Evolutionary conservation across 2,888 invertebrate species (phyloP), one percentile per base, ranked within the genome.

Genomic region (Folsomia candida): DNA sequence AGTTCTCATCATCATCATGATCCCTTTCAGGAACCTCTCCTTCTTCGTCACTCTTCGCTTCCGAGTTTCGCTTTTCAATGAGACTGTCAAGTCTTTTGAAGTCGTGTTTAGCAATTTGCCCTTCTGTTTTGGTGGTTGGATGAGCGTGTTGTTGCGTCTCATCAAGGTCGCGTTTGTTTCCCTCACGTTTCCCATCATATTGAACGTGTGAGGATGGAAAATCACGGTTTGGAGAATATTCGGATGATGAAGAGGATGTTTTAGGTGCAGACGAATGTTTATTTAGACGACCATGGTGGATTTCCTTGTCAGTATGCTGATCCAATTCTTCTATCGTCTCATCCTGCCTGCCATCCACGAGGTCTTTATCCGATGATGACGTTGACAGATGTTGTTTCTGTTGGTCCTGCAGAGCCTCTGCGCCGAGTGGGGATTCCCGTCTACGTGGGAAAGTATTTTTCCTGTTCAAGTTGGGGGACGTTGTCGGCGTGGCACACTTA

Each of bases 71-170:
- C 61, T 73, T 69, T 62, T 78, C 79, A 68, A 79, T 79, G 26
- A 79, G 69, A 67, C 77, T 78, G 63, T 78, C 79, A 70, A 78
- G 61, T 54, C 77, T 59, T 71, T 72, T 76, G 63, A 79, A 79
- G 60, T 79, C 79, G 67, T 77, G 77, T 37, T 73, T 71, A n/a
- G 72, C 14, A 37, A 37, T 37, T 37, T 4, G 37, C 37, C 14
- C 37, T 9, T 37, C 6, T 9, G 14, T 4, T 37, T 37, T 37
- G 4, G 37, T 37, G 14, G 37, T 37, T 4, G 37, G 4, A 14
- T 37, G 37, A 14, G 14, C 37, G 37, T 37, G 37, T 37, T 37
- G 37, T 37, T 37, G 37, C 14, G 6, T 37, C 14, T 37, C 37
- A 37, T 37, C 37, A 9, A 4, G 6, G 4, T 14, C 14, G 6